Base-by-base conservation (phyloP, 2,888 invertebrate species). In the Leptopterna dolabrata region DNA sequence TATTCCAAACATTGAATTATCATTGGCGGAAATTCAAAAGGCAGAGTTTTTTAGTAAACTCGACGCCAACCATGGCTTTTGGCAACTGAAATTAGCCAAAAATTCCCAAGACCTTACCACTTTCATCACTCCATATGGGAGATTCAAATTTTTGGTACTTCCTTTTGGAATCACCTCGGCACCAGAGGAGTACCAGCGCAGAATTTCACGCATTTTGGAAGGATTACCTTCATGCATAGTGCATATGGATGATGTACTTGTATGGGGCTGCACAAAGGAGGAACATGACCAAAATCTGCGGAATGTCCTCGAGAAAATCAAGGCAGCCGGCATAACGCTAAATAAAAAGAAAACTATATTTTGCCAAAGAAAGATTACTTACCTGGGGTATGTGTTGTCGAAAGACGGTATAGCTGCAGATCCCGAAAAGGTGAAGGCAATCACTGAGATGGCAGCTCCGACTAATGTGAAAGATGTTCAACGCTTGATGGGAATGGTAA, bases 11-110 rank as follows among this genome's bases (percentile, higher is more conserved):
- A 73, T 87, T 84, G 87, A 87, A 24, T 4, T 83, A 14, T 73
- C 87, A 3, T 51, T 87, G 16, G 84, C 73, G 19, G 24, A 71
- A 55, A 87, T 87, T 19, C 7, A n/a, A 13, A 63, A 78, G 27
- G 87, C 87, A n/a, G 45, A 87, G 41, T 24, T 89, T 1, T 91
- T 90, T 84, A 90, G 87, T n/a, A 90, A 89, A 9, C 80, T 91
- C 0, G 91, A 91, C 88, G 90, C 90, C 2, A 89, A 89, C n/a
- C 24, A 85, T 16, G 90, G 90, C 9, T 90, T 91, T 30, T 84
- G 84, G 84, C 89, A 90, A 73, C 88, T 90, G 0, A 87, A 87
- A 84, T 84, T 90, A 13, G 89, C 90, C 88, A 78, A 87, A 45
- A 76, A 88, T 70, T 89, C 89, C 24, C 81, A 86, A 55, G 87